Percentiles rank a stretch among this genome's conserved stretches.
Evolutionary conservation across 2,888 invertebrate genomes (phyloP).

Genomic region (Dysmachus trigonus): DNA sequence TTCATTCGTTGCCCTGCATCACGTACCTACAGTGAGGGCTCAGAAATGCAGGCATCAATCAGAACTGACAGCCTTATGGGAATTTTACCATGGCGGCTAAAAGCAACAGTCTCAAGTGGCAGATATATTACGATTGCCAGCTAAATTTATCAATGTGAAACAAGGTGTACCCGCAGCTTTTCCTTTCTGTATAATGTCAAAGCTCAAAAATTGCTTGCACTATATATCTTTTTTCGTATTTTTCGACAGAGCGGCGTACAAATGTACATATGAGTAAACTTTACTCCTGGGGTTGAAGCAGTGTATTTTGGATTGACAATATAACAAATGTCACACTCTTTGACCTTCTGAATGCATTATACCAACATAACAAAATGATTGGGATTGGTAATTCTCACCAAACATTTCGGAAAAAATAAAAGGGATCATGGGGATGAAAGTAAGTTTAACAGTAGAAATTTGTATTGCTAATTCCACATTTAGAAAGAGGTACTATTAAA

Average conservation of each 20-base stretch:
- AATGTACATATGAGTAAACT: not conserved
- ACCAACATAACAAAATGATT: not conserved
- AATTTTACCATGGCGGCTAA: not conserved
- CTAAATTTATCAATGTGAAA: not conserved
- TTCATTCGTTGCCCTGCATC: not conserved
- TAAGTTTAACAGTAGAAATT: too few species aligned
- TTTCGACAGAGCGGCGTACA: not conserved
- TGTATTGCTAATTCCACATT: too few species aligned
- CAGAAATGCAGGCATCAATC: not conserved
- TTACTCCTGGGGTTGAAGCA: not conserved
- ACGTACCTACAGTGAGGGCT: not conserved
- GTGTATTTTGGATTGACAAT: not conserved
- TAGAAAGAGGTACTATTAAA: too few species aligned
- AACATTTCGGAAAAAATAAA: too few species aligned
- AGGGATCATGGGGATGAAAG: too few species aligned
- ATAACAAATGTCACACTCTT: not conserved
- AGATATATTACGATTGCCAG: not conserved
- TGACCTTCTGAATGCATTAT: not conserved
- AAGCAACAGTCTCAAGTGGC: not conserved
- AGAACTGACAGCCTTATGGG: not conserved
- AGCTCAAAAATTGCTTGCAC: not conserved
- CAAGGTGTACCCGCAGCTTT: not conserved
- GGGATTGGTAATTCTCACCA: too few species aligned
- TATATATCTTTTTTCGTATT: not conserved
- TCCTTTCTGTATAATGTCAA: not conserved